phyloP scores from a whole-genome alignment of 1,140 invertebrate species.

The Dermatophagoides farinae region DNA sequence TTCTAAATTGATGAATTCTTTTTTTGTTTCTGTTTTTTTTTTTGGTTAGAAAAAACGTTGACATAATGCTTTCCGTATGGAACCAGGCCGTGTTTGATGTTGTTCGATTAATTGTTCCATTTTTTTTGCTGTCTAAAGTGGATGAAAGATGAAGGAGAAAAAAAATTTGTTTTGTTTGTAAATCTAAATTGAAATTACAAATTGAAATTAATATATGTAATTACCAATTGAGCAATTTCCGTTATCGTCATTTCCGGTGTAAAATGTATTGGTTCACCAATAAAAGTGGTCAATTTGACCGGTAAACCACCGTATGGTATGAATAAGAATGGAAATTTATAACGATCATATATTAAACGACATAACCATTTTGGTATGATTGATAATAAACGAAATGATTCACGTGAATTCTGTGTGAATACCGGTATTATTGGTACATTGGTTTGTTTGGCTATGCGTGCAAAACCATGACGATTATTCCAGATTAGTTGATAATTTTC shows the following conservation, averaged over 20 bases:
- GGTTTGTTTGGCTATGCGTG: constrained; percentile 80
- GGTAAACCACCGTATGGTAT: constrained; percentile 87
- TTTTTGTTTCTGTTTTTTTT: no score
- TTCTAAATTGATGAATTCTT: no score
- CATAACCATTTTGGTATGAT: constrained; percentile 23
- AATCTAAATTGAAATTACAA: no score
- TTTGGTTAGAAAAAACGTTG: constrained; percentile 33
- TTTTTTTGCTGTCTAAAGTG: constrained; percentile 27
- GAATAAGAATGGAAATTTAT: constrained; percentile 69
- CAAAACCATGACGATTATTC: constrained; percentile 83
- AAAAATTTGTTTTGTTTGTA: no score
- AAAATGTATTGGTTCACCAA: constrained; percentile 18
- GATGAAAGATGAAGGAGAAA: neutral
- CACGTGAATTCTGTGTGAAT: constrained; percentile 87
- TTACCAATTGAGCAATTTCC: constrained; percentile 7
- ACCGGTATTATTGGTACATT: constrained; percentile 84
- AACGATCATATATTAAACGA: constrained; percentile 45
- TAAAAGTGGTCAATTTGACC: constrained; percentile 50
- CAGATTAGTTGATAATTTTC: constrained; percentile 67
- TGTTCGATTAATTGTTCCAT: constrained; percentile 51
- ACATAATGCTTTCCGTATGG: constrained; percentile 51
- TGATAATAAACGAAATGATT: constrained; percentile 53
- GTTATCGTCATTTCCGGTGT: constrained; percentile 7
- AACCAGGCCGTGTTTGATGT: constrained; percentile 67
- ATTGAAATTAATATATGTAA: no score